Conservation (phyloP, 1,140 invertebrate genomes). For the Wiebesia pumilae region DNA sequence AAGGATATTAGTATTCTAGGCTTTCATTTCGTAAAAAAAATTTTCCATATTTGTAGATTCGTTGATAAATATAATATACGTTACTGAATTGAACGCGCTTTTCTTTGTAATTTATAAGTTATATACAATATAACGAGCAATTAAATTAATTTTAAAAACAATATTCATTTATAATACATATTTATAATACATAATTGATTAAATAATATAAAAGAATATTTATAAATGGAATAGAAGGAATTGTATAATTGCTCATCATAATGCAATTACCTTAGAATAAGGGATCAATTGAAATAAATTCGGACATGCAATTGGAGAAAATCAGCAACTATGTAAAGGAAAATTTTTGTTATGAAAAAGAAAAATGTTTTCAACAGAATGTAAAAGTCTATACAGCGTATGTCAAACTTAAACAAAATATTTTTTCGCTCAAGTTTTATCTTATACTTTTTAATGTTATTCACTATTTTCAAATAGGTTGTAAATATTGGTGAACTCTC, state of each 20-base stretch:
- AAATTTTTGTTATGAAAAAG: not conserved
- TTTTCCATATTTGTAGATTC: no score
- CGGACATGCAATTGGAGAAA: not conserved
- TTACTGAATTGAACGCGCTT: no score
- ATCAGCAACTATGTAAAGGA: not conserved
- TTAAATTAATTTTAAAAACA: not conserved
- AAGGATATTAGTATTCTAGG: no score
- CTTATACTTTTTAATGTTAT: not conserved
- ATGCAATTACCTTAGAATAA: not conserved
- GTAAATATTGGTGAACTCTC: not conserved
- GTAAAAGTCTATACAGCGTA: not conserved
- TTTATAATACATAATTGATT: not conserved
- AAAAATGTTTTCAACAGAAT: not conserved
- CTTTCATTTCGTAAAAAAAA: no score
- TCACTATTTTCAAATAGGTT: not conserved
- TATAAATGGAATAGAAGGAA: not conserved
- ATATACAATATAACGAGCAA: no score
- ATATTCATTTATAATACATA: not conserved
- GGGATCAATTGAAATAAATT: not conserved
- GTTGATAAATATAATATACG: no score
- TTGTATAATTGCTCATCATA: not conserved
- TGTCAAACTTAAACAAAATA: not conserved
- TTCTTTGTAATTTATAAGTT: no score
- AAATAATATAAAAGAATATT: not conserved
- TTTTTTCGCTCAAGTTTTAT: not conserved